Evolutionary conservation across 2,797 vertebrate genomes (phyloP).

Genomic region (Eupleurogrammus muticus): DNA sequence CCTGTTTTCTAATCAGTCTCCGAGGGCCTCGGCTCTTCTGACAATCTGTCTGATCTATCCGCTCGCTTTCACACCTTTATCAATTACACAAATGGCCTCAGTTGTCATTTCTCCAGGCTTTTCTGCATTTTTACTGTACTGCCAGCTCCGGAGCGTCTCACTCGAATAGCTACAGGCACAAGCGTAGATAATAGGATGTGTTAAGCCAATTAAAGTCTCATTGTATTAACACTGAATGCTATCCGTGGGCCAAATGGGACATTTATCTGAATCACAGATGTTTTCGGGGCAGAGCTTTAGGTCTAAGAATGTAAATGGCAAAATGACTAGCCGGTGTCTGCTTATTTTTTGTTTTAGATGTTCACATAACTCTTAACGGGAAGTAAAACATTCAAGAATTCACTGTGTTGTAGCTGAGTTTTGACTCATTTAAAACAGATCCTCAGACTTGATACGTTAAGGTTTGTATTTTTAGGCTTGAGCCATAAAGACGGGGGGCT

Average conservation of each 20-base stretch:
- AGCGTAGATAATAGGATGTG: background rate
- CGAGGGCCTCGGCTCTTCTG: slow-evolving; percentile 82
- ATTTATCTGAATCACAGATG: too few species aligned
- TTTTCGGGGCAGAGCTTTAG: background rate
- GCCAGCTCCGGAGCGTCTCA: slow-evolving; percentile 7
- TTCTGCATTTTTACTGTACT: slow-evolving; percentile 6
- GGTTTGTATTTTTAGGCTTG: too few species aligned
- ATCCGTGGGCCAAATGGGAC: too few species aligned
- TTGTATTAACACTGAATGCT: background rate
- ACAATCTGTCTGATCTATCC: slow-evolving; percentile 46
- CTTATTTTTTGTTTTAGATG: too few species aligned
- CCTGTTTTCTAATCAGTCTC: slow-evolving; percentile 85
- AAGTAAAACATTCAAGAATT: too few species aligned
- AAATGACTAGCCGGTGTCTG: too few species aligned
- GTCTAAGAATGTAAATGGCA: background rate
- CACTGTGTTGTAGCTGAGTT: too few species aligned
- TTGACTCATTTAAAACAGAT: too few species aligned
- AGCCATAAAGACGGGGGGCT: too few species aligned
- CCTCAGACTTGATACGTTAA: too few species aligned
- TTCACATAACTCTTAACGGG: too few species aligned
- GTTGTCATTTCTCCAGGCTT: slow-evolving; percentile 26
- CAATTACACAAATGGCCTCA: slow-evolving; percentile 36
- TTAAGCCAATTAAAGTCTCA: background rate
- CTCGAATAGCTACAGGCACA: background rate
- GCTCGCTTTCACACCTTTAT: slow-evolving; percentile 40